Evolutionary conservation across 2,888 invertebrate species (phyloP), one percentile per base, ranked within the genome.

Genomic region (Oithona nana): DNA sequence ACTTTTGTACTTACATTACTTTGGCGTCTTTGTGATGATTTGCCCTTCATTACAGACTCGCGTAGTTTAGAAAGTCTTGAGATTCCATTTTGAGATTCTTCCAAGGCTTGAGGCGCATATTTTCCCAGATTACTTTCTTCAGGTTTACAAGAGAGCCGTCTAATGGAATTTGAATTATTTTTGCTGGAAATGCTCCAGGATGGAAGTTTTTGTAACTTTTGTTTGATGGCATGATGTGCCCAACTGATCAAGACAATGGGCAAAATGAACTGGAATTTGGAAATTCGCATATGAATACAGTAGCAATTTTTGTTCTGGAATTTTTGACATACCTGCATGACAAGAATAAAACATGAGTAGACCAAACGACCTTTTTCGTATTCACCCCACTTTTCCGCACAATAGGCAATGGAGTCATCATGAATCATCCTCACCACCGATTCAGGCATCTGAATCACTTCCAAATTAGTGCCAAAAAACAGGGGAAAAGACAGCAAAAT

Each of bases 361-460:
- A 54, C 54, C 8, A 54, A 11, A 4, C 54, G 20, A 3, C 54
- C 54, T 26, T 54, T 54, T 54, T 54, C 26, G 26, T 54, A 54
- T 54, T 54, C 24, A 16, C 54, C 54, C 54, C 54, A 54, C 26
- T 54, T 26, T 22, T 54, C 54, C 1, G 54, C 54, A 54, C 54
- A 54, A 24, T 54, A 54, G 3, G 54, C 54, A 20, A 54, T 6
- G 26, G 24, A 24, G 54, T 13, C 16, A 16, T 6, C 54, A 24
- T 26, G 13, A 26, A 54, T 26, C 24, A 54, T 54, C 16, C 26
- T 20, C 54, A 54, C 6, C 22, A 54, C 6, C 26, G 22, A 26
- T 26, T 54, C 24, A 24, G 54, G 54, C 54, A 54, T 54, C 2
- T 20, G 24, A 3, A 54, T 54, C 24, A 54, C 54, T 54, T 54